Evolutionary conservation across 2,888 invertebrate species (phyloP).

Genomic region (Chrysopilus asiliformis): DNA sequence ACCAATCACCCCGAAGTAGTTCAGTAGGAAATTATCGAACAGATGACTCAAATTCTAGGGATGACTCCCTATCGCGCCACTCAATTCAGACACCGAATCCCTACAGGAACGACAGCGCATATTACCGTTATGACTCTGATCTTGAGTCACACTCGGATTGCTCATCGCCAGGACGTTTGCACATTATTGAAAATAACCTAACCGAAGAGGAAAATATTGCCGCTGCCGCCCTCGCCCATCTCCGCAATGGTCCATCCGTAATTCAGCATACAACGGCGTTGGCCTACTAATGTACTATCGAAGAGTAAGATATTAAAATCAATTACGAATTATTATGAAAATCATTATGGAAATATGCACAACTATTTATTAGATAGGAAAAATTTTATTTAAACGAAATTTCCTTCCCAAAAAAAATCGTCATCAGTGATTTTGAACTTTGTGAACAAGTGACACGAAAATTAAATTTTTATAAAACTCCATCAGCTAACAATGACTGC

Average conservation of each 20-base stretch:
- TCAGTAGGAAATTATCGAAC: constrained; percentile 7
- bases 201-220: constrained; percentile 37
- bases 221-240: constrained; percentile 33
- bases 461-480: no score
- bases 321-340: no score
- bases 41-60: constrained; percentile 15
- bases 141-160: constrained; percentile 28
- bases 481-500: no score
- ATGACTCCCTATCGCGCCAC: constrained; percentile 2
- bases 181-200: constrained; percentile 29
- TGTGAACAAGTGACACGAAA: no score
- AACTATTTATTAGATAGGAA: no score
- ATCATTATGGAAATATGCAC: no score
- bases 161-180: constrained; percentile 31
- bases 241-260: constrained; percentile 36
- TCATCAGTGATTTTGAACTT: no score
- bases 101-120: constrained; percentile 2
- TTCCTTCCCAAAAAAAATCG: no score
- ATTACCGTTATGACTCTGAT: constrained; percentile 20
- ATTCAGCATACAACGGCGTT: constrained; percentile 34
- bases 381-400: no score
- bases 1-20: constrained; percentile 16
- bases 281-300: no score
- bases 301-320: no score
- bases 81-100: neutral